Percentiles rank a stretch among this genome's conserved stretches.
Conservation (phyloP, 2,888 invertebrate species). For the Chymomyza procnemis region DNA sequence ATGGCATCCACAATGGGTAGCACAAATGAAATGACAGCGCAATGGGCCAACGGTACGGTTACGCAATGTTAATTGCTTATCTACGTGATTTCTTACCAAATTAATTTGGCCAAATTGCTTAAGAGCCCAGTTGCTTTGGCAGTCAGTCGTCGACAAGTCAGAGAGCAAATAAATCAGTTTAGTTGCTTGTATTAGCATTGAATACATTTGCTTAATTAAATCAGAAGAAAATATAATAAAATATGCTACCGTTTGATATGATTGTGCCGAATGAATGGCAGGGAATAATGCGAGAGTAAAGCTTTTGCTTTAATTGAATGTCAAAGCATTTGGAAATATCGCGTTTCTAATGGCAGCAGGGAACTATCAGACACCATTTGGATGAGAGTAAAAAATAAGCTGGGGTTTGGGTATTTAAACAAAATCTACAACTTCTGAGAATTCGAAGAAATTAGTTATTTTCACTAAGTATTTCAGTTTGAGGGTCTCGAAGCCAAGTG, state of each 20-base stretch:
- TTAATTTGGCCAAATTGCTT: conserved; percentile 75
- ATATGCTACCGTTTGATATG: conserved; percentile 8
- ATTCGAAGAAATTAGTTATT: too few species aligned
- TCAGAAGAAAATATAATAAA: conserved; percentile 40
- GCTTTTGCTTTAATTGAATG: conserved; percentile 64
- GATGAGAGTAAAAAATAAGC: too few species aligned
- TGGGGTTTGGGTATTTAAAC: too few species aligned
- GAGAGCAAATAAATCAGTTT: conserved; percentile 59
- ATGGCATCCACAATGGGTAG: neutral
- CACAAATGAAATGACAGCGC: conserved; percentile 38
- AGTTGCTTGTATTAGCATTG: conserved; percentile 72
- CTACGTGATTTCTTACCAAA: conserved; percentile 77
- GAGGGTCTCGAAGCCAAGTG: too few species aligned
- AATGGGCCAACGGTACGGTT: conserved; percentile 36
- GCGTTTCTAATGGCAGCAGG: conserved; percentile 6
- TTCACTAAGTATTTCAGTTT: too few species aligned
- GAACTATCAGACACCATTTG: too few species aligned
- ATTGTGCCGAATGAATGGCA: neutral
- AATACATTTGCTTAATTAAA: conserved; percentile 72
- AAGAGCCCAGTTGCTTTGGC: conserved; percentile 3
- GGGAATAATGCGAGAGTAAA: conserved; percentile 24
- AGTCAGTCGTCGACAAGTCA: conserved; percentile 5
- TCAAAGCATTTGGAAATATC: conserved; percentile 28
- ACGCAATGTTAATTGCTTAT: conserved; percentile 75
- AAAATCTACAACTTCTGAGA: too few species aligned